A percentile compares a stretch with the other conserved stretches of the same genome.
Evolutionary conservation across 2,113 vertebrate genomes (phyloP).

Genomic region (Thoracochromis brauschi): DNA sequence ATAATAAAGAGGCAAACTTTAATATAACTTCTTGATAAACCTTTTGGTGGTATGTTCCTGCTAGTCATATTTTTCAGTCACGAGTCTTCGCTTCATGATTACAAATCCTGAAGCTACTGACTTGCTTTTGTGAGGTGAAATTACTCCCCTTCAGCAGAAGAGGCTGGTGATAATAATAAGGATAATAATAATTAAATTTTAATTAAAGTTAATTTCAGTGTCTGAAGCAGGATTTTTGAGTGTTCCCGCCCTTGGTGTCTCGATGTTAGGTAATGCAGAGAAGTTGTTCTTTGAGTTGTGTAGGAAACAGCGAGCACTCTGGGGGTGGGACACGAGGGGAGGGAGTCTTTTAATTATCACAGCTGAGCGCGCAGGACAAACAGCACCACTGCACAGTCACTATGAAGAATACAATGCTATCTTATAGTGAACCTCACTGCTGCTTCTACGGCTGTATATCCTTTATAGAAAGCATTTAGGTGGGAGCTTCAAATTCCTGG

Average conservation of each 20-base stretch:
- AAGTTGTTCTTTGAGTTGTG: background rate
- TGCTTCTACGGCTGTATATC: background rate
- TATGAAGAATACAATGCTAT: background rate
- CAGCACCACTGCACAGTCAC: slow-evolving; percentile 1
- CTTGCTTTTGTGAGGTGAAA: background rate
- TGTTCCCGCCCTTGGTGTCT: background rate
- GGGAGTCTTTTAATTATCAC: slow-evolving; percentile 46
- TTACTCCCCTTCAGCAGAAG: background rate
- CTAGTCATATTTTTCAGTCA: background rate
- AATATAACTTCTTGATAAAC: background rate
- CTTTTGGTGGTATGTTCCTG: background rate
- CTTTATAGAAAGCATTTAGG: background rate
- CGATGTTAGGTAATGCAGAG: background rate
- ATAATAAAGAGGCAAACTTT: background rate
- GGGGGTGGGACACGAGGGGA: background rate
- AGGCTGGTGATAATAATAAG: background rate
- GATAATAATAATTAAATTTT: background rate
- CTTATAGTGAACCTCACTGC: background rate
- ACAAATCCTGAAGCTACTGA: background rate
- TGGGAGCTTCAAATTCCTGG: background rate
- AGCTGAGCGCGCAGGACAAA: slow-evolving; percentile 25
- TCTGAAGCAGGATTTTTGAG: background rate
- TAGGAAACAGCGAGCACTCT: background rate
- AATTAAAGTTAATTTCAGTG: background rate
- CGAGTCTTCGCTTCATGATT: background rate